A percentile compares a stretch with the other conserved stretches of the same genome.
Conservation (phyloP, 2,113 vertebrate species). For the Heptranchias perlo region DNA sequence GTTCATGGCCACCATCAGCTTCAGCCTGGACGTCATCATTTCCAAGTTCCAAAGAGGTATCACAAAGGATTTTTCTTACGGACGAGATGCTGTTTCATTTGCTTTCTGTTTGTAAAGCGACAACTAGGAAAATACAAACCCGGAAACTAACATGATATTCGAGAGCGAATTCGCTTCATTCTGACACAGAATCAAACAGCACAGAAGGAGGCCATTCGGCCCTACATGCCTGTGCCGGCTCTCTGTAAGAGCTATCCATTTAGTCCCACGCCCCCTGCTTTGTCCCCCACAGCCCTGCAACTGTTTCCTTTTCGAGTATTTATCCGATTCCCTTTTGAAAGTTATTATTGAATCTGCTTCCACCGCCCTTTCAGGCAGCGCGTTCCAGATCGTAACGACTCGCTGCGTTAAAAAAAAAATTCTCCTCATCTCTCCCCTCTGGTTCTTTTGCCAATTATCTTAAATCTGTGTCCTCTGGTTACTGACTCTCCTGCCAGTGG, state of each 20-base stretch:
- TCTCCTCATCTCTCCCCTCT: too few relatives aligned
- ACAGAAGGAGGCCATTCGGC: neutral
- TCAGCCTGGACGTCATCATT: conserved; percentile 42
- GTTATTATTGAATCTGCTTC: too few relatives aligned
- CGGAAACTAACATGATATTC: too few relatives aligned
- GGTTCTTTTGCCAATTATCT: too few relatives aligned
- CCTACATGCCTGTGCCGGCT: neutral
- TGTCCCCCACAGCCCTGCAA: neutral
- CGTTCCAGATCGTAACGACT: neutral
- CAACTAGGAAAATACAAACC: neutral
- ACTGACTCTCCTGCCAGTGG: too few relatives aligned
- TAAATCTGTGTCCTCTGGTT: too few relatives aligned
- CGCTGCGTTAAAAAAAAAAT: neutral
- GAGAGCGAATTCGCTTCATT: too few relatives aligned
- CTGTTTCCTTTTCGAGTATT: too few relatives aligned
- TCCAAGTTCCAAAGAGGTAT: conserved; percentile 43
- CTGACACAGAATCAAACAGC: neutral
- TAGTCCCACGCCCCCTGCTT: neutral
- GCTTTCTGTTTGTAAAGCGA: neutral
- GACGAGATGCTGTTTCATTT: neutral
- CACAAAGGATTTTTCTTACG: neutral
- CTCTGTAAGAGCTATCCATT: neutral
- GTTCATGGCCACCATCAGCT: conserved; percentile 44
- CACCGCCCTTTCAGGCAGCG: too few relatives aligned
- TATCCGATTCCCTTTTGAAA: too few relatives aligned